Evolutionary conservation across 2,797 vertebrate genomes (phyloP).

Genomic region (Falco columbarius): DNA sequence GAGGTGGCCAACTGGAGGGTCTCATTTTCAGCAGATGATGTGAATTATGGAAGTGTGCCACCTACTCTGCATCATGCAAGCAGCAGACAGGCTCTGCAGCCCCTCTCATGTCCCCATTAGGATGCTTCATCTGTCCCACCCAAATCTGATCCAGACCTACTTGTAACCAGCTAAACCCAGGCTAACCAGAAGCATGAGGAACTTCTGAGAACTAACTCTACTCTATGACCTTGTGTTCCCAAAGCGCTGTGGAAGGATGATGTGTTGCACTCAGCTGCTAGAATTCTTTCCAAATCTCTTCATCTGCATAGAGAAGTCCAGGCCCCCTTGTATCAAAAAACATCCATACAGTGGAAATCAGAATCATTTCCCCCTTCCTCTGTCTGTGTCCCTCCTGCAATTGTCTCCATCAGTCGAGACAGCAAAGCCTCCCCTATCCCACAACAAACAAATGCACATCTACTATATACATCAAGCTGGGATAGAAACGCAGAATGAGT

Average conservation of each 20-base stretch:
- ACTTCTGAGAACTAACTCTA: neutral
- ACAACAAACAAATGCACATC: neutral
- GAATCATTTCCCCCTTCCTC: neutral
- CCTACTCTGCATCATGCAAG: neutral
- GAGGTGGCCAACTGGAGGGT: neutral
- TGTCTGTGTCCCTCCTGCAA: neutral
- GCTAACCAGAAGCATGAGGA: neutral
- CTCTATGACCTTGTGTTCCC: neutral
- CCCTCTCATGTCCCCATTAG: neutral
- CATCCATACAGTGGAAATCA: neutral
- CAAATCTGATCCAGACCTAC: neutral
- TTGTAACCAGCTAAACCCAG: neutral
- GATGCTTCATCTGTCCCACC: neutral
- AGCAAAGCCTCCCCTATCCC: neutral
- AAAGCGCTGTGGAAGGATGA: neutral
- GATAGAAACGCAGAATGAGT: fast-evolving
- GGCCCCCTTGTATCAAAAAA: neutral
- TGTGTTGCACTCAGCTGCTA: neutral
- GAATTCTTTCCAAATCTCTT: neutral
- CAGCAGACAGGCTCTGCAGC: neutral
- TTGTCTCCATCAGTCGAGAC: neutral
- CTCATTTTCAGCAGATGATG: neutral
- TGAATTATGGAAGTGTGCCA: neutral
- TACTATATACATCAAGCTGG: fast-evolving
- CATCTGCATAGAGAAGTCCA: neutral